phyloP scores from a whole-genome alignment of 2,797 vertebrate genomes.

The Percopsis omiscomaycus region DNA sequence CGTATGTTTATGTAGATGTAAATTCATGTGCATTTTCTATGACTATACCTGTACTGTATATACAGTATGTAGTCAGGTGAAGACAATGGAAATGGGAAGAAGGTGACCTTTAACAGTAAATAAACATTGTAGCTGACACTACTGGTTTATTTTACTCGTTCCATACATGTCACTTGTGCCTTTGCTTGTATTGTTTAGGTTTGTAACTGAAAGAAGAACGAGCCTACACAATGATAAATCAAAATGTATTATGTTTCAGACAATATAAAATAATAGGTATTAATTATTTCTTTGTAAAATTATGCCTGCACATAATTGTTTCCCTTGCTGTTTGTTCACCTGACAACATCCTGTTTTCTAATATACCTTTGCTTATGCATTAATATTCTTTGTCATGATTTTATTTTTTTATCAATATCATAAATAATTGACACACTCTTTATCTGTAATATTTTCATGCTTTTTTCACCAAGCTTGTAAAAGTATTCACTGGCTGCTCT shows the following conservation, averaged over 20 bases:
- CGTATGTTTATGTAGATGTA: too few relatives aligned
- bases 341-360: conserved; percentile 31
- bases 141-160: conserved; percentile 32
- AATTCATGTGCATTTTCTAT: conserved; percentile 13
- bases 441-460: conserved; percentile 70
- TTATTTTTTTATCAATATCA: conserved; percentile 47
- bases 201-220: conserved; percentile 24
- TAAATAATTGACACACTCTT: conserved; percentile 71
- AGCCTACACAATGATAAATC: background rate
- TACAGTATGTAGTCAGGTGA: conserved; percentile 50
- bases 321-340: conserved; percentile 1
- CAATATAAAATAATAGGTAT: background rate
- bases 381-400: conserved; percentile 45
- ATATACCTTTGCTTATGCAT: conserved; percentile 63
- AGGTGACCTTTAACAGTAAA: conserved; percentile 60
- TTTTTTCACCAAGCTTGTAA: conserved; percentile 55
- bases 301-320: background rate
- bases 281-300: background rate
- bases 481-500: conserved; percentile 48
- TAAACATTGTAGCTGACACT: conserved; percentile 46
- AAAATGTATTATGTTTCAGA: conserved; percentile 22
- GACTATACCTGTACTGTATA: conserved; percentile 4
- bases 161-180: conserved; percentile 22
- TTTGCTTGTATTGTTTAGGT: conserved; percentile 21
- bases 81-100: conserved; percentile 47